Base-by-base conservation (phyloP, 1,140 invertebrate species). In the Medauroidea extradentata region DNA sequence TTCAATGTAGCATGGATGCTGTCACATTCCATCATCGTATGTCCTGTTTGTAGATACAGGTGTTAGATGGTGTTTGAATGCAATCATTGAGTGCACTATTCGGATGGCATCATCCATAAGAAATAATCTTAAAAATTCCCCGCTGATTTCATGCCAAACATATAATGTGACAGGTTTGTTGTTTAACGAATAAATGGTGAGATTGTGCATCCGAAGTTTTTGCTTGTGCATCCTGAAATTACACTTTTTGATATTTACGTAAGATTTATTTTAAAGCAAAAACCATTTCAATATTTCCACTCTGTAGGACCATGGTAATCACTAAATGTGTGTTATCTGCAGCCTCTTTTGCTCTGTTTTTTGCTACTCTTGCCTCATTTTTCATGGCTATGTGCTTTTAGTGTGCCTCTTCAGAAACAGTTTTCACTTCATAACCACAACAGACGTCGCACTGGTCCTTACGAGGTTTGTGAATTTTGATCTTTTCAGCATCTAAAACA, bases 401-500 rank as follows among this genome's bases (percentile, higher is more conserved):
- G 29, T 65, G 71, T 42, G 63, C 59, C 62, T 67, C 67, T 53
- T 69, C 61, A n/a, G 34, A 62, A 49, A 74, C 57, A 50, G 69
- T 71, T 59, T 60, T 63, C 50, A 59, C 57, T 67, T 70, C 67
- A 63, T 61, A 64, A 50, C 25, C 44, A 55, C 60, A 65, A 63
- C 70, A 74, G n/a, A 66, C 54, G 24, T 74, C 69, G 58, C 72
- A 75, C 21, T 66, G 60, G 63, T 74, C 71, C 65, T 75, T 76
- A 61, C 65, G 68, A 8, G 72, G 74, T 25, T 65, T 58, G 54
- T 51, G 1, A n/a, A 24, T 21, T 13, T 42, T 14, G 27, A 52
- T 23, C 16, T 43, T 62, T 25, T 9, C 8, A 21, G 53, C 29
- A 61, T 64, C 49, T 23, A 39, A 24, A 64, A 24, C 14, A 14